These are phyloP conservation scores for Borostomias antarcticus DNA, from an alignment of 2,797 vertebrate species.

Conservation along the genomic window DNA sequence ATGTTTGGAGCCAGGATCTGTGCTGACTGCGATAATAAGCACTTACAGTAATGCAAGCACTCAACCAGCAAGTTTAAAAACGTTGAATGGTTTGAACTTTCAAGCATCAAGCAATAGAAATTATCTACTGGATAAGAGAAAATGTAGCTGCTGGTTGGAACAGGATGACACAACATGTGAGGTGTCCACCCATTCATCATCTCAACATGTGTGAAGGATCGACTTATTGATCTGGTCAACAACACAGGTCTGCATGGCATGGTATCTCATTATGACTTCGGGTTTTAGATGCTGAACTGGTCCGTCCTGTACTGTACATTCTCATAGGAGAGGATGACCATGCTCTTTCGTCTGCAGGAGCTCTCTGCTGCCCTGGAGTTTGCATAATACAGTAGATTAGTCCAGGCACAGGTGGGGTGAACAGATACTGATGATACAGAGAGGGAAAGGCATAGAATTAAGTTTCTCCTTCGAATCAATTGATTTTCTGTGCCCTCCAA, in stretches of 20 bases:
- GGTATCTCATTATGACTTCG: conserved; percentile 10
- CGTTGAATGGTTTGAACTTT: too few relatives aligned
- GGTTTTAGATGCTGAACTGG: conserved; percentile 9
- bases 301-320: conserved; percentile 8
- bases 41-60: too few relatives aligned
- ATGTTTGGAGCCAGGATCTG: too few relatives aligned
- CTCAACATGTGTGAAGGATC: not conserved
- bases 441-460: conserved; percentile 45
- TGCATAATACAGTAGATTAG: conserved; percentile 18
- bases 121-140: too few relatives aligned
- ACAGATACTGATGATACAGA: conserved; percentile 44
- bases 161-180: too few relatives aligned
- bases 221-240: conserved; percentile 22
- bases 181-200: conserved; percentile 2
- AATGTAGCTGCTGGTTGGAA: too few relatives aligned
- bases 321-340: conserved; percentile 23
- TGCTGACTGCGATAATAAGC: too few relatives aligned
- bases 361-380: conserved; percentile 19
- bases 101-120: too few relatives aligned
- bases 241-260: conserved; percentile 14
- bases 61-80: too few relatives aligned
- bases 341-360: conserved; percentile 24
- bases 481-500: too few relatives aligned
- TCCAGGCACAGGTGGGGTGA: conserved; percentile 22
- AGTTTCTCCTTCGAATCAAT: not conserved